Conservation (phyloP, 92 coral and sea anemone species). For the Diadumene lineata region DNA sequence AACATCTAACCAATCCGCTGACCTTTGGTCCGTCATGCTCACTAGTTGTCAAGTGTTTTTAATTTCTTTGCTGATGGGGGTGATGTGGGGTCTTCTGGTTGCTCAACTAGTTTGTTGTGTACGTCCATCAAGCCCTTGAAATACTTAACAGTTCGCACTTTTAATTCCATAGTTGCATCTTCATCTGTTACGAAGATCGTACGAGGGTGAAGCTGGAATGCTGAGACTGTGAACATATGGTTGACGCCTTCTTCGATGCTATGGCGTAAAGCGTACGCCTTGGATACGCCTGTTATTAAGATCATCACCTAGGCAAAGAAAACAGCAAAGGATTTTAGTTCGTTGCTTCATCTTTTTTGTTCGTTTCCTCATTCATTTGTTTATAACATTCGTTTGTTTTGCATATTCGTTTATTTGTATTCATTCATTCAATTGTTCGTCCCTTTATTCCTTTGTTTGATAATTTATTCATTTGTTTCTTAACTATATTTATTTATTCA, state of each 20-base stretch:
- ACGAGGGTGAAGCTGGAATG: conserved; percentile 93
- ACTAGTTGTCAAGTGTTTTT: conserved; percentile 28
- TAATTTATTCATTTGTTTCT: too few relatives aligned
- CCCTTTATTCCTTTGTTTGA: too few relatives aligned
- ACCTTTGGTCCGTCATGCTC: neutral
- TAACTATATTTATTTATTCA: too few relatives aligned
- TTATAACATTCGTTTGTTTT: too few relatives aligned
- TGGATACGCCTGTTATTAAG: conserved; percentile 86
- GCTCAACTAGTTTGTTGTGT: conserved; percentile 91
- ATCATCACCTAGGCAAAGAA: conserved; percentile 77
- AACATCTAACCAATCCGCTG: conserved; percentile 2
- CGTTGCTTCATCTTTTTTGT: neutral
- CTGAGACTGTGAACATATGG: conserved; percentile 98
- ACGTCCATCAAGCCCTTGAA: conserved; percentile 97
- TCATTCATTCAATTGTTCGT: too few relatives aligned
- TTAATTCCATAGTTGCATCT: conserved; percentile 95
- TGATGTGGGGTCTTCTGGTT: conserved; percentile 85
- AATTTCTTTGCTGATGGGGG: conserved; percentile 75
- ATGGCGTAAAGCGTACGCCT: conserved; percentile 85
- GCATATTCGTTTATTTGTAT: too few relatives aligned
- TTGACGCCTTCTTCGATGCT: conserved; percentile 94
- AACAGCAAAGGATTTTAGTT: neutral
- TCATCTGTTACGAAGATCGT: conserved; percentile 94
- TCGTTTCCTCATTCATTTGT: too few relatives aligned
- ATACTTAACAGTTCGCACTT: conserved; percentile 94